Evolutionary conservation across 2,888 invertebrate genomes (phyloP).

Genomic region (Thumatha senex): DNA sequence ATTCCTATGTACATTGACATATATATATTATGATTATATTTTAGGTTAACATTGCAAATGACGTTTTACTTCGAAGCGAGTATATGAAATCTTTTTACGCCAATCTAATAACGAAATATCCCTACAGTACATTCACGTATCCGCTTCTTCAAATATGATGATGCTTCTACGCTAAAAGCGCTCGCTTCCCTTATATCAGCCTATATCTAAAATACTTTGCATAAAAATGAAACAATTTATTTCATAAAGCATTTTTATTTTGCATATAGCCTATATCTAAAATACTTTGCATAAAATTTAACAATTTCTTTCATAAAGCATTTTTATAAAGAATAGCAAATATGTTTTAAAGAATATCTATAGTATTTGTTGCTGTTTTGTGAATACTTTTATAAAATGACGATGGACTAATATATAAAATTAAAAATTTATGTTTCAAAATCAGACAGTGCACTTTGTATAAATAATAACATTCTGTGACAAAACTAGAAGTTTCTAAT

Average conservation of each 20-base stretch:
- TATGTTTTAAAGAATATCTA: too few species aligned
- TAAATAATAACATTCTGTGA: too few species aligned
- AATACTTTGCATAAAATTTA: constrained; percentile 20
- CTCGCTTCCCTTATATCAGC: constrained; percentile 15
- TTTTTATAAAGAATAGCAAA: too few species aligned
- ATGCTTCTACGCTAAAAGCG: constrained; percentile 11
- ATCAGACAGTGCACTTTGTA: too few species aligned
- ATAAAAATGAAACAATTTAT: constrained; percentile 18
- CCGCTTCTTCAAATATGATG: constrained; percentile 12
- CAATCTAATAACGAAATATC: constrained; percentile 23
- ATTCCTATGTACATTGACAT: not conserved
- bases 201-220: constrained; percentile 16
- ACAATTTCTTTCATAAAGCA: constrained; percentile 10
- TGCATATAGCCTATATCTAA: constrained; percentile 12
- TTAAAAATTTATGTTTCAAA: too few species aligned
- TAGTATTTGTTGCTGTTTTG: too few species aligned
- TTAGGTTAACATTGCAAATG: not conserved
- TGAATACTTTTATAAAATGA: too few species aligned
- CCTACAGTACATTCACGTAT: constrained; percentile 9
- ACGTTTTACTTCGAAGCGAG: not conserved
- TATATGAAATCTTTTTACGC: constrained; percentile 11
- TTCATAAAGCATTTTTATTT: constrained; percentile 7
- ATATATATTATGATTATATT: not conserved
- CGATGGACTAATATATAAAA: too few species aligned
- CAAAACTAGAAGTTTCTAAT: too few species aligned